A percentile compares a stretch with the other conserved stretches of the same genome.
Evolutionary conservation across 2,113 vertebrate genomes (phyloP).

Genomic region (Apodemus sylvaticus): DNA sequence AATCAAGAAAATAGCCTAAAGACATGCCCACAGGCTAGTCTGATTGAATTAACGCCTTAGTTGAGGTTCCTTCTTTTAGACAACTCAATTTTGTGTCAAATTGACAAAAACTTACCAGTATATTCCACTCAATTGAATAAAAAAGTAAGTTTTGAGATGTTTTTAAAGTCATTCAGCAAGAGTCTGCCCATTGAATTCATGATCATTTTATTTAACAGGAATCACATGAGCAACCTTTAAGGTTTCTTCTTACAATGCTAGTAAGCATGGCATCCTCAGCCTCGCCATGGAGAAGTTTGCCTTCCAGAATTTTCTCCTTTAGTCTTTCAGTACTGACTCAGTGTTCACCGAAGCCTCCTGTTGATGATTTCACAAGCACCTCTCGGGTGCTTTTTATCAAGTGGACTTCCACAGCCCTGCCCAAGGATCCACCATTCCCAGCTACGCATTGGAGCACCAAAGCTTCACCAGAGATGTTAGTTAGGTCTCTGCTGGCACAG

Average conservation of each 20-base stretch:
- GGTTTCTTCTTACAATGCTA: background rate
- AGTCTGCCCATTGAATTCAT: background rate
- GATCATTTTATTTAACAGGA: background rate
- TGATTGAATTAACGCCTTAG: background rate
- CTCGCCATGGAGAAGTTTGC: background rate
- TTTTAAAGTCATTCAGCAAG: constrained; percentile 9
- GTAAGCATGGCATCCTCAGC: background rate
- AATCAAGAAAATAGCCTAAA: background rate
- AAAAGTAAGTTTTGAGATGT: background rate
- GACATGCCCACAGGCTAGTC: background rate
- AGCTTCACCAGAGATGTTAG: background rate
- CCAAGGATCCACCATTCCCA: background rate
- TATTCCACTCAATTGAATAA: background rate
- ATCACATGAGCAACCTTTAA: background rate
- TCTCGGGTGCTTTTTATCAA: background rate
- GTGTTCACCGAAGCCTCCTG: constrained; percentile 10
- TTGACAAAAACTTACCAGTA: too few species aligned
- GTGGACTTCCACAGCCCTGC: constrained; percentile 7
- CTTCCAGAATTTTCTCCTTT: constrained; percentile 19
- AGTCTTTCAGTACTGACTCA: background rate
- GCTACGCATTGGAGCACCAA: background rate
- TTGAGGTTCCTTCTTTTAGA: background rate
- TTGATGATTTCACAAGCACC: background rate
- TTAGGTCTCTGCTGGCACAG: background rate
- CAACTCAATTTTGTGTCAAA: background rate